Percentiles rank a stretch among this genome's conserved stretches.
These are phyloP conservation scores for Hydriomena furcata DNA, from an alignment of 2,888 invertebrate genomes.

Conservation along the genomic window DNA sequence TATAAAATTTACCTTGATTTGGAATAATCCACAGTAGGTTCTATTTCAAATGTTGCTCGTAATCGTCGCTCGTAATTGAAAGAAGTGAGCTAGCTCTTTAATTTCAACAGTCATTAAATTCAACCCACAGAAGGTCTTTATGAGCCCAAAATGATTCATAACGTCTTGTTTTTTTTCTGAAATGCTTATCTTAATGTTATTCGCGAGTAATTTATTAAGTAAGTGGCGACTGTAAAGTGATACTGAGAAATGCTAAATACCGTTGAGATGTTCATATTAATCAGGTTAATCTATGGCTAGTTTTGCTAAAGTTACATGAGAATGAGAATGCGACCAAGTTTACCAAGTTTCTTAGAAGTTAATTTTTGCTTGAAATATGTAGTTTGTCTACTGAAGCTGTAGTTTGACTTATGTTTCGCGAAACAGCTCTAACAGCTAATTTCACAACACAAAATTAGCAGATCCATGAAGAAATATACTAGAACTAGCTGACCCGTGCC, in stretches of 20 bases:
- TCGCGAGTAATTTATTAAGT: slow-evolving; percentile 47
- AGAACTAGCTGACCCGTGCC: no score
- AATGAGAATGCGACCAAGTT: neutral
- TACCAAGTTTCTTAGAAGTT: neutral
- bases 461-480: no score
- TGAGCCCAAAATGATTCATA: slow-evolving; percentile 61
- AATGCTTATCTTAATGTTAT: slow-evolving; percentile 67
- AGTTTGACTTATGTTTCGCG: no score
- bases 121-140: slow-evolving; percentile 64
- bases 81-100: slow-evolving; percentile 9
- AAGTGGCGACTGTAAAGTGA: slow-evolving; percentile 41
- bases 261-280: slow-evolving; percentile 31
- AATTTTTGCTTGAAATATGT: neutral
- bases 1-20: no score
- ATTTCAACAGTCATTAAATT: slow-evolving; percentile 31
- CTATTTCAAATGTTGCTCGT: no score
- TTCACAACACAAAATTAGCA: no score
- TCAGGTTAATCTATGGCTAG: slow-evolving; percentile 10
- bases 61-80: no score
- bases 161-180: slow-evolving; percentile 53
- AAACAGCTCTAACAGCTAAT: no score
- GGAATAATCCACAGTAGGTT: no score
- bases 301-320: neutral
- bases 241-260: slow-evolving; percentile 38
- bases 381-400: no score